Conservation (phyloP, 2,888 invertebrate species). For the Tenodera sinensis region DNA sequence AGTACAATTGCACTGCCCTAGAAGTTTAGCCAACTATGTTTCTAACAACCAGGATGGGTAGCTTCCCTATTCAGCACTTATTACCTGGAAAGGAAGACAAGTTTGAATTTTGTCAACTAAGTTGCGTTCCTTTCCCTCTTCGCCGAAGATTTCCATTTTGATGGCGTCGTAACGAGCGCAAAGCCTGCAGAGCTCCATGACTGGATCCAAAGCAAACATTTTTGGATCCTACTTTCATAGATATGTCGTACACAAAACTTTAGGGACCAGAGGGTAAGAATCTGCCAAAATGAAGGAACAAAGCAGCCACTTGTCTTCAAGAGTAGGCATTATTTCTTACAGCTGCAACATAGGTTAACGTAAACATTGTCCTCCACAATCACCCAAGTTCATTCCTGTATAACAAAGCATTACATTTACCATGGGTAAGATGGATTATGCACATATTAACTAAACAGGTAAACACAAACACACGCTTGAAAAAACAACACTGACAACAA, state of each 20-base stretch:
- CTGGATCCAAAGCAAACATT: conserved; percentile 44
- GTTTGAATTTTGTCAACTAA: conserved; percentile 48
- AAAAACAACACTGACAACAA: not conserved
- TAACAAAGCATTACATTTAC: not conserved
- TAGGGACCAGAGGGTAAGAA: not conserved
- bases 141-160: conserved; percentile 49
- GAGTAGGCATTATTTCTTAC: not conserved
- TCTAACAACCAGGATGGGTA: too few relatives aligned
- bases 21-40: too few relatives aligned
- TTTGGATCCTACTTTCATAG: not conserved
- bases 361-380: not conserved
- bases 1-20: too few relatives aligned
- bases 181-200: conserved; percentile 47
- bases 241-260: not conserved
- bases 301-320: not conserved
- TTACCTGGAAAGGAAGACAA: conserved; percentile 48
- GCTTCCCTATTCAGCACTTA: not conserved
- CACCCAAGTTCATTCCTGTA: not conserved
- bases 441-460: not conserved
- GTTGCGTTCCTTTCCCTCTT: conserved; percentile 47
- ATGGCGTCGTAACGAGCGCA: conserved; percentile 49
- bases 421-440: not conserved
- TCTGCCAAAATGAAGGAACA: not conserved
- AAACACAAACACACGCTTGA: not conserved
- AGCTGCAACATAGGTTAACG: not conserved